phyloP scores from a whole-genome alignment of 2,797 vertebrate species.

The Antennarius maculatus region DNA sequence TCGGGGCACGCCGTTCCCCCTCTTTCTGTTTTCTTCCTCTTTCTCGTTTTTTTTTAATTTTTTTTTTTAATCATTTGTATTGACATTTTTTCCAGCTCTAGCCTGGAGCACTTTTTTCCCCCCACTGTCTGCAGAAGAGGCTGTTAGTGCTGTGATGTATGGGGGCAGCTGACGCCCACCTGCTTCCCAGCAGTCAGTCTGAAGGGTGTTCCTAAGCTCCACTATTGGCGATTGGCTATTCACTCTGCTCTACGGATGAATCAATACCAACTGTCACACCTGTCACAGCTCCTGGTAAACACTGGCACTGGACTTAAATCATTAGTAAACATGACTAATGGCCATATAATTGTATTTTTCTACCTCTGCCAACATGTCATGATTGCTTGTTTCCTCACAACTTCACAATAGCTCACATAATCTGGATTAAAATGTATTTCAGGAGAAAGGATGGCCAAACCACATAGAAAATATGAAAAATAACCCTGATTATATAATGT shows the following conservation, averaged over 20 bases:
- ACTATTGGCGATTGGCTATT: slow-evolving; percentile 56
- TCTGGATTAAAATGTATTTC: slow-evolving; percentile 45
- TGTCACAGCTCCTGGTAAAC: slow-evolving; percentile 63
- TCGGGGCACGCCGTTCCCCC: slow-evolving; percentile 43
- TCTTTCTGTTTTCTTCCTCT: slow-evolving; percentile 40
- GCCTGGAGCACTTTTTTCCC: slow-evolving; percentile 37
- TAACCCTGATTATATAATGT: not conserved
- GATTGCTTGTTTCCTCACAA: slow-evolving; percentile 44
- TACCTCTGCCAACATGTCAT: slow-evolving; percentile 23
- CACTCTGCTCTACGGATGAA: slow-evolving; percentile 54
- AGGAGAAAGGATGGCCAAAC: too few species aligned
- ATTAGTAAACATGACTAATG: slow-evolving; percentile 54
- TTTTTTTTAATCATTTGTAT: slow-evolving; percentile 42
- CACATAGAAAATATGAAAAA: too few species aligned
- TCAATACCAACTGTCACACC: slow-evolving; percentile 77
- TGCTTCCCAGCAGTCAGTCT: slow-evolving; percentile 79
- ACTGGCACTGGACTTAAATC: slow-evolving; percentile 26
- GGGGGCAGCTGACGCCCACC: slow-evolving; percentile 82
- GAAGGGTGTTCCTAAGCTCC: slow-evolving; percentile 65
- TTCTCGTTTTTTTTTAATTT: slow-evolving; percentile 40
- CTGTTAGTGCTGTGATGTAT: slow-evolving; percentile 77
- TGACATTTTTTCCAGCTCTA: slow-evolving; percentile 60
- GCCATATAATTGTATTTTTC: slow-evolving; percentile 39
- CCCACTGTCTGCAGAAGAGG: slow-evolving; percentile 60
- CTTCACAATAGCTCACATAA: slow-evolving; percentile 39